These are phyloP conservation scores for Nestor notabilis DNA, from an alignment of 2,113 vertebrate genomes.

Conservation along the genomic window DNA sequence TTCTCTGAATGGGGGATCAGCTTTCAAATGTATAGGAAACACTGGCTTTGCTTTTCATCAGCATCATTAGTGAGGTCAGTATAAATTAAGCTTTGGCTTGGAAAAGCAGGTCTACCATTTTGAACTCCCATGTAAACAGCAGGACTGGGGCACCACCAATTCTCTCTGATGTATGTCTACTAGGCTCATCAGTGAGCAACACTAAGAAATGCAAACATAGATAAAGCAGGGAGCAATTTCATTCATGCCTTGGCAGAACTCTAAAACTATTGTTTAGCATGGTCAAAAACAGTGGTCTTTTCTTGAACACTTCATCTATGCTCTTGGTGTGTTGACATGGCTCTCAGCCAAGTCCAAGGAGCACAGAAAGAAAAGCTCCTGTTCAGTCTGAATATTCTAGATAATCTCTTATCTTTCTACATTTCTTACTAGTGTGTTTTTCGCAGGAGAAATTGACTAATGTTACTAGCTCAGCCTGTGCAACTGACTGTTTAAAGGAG, in stretches of 20 bases:
- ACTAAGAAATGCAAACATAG: neutral
- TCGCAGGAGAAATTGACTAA: neutral
- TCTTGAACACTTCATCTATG: neutral
- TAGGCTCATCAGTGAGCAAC: neutral
- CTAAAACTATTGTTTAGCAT: neutral
- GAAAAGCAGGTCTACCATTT: neutral
- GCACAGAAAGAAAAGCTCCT: neutral
- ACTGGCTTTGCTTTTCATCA: conserved; percentile 3
- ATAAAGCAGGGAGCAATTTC: neutral
- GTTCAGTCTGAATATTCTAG: neutral
- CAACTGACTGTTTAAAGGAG: neutral
- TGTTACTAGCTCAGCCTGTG: neutral
- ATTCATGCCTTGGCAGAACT: neutral
- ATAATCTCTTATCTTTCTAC: neutral
- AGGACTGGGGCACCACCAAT: neutral
- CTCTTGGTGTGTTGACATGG: neutral
- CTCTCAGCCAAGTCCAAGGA: neutral
- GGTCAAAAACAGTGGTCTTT: neutral
- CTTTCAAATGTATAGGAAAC: conserved; percentile 21
- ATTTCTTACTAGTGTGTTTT: neutral
- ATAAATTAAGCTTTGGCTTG: neutral
- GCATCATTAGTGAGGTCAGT: neutral
- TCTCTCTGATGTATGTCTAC: neutral
- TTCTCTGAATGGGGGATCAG: neutral
- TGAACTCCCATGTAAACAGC: neutral